Base-by-base conservation (phyloP, 2,113 vertebrate genomes). In the Paradoxurus hermaphroditus region DNA sequence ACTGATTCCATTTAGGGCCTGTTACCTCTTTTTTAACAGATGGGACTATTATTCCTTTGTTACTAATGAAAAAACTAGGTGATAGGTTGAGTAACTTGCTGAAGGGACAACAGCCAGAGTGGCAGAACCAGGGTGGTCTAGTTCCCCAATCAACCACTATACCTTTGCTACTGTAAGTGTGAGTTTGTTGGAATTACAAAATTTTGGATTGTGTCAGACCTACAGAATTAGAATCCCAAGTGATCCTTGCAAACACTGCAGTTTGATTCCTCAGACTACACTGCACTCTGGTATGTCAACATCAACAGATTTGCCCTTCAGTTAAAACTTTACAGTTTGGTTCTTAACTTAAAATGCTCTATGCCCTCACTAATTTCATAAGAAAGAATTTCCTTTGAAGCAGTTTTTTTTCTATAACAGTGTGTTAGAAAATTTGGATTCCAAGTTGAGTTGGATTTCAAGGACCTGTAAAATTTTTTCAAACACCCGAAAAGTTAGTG, bases 61-160 rank as follows among this genome's bases (percentile, higher is more conserved):
- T n/a, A n/a, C n/a, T n/a, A n/a, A n/a, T n/a, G n/a, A n/a, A n/a
- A n/a, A n/a, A 53, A 46, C 77, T 29, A 36, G 68, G 68, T 36
- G 19, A 75, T 62, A 83, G 2, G 39, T 62, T 77, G 56, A 51
- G 10, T n/a, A 27, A 84, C 27, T 77, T 72, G 51, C 31, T 90
- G 12, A 11, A 53, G 13, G 65, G 31, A 39, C 27, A 6, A n/a
- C 62, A 85, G 15, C 49, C 41, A 62, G n/a, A 86, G 16, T 39
- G 5, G 7, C 29, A 23, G 21, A 68, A 10, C 5, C 19, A 8
- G 7, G 27, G 2, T 3, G 0, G 11, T 31, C n/a, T 63, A 5
- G 3, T 59, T 77, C 62, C 49, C 18, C 83, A 78, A 9, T 78
- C 19, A 73, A 36, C 31, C 21, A 4, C 27, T 21, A 11, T 70